A percentile compares a stretch with the other conserved stretches of the same genome.
phyloP scores from a whole-genome alignment of 2,797 vertebrate genomes.

The Phoeniculus purpureus region DNA sequence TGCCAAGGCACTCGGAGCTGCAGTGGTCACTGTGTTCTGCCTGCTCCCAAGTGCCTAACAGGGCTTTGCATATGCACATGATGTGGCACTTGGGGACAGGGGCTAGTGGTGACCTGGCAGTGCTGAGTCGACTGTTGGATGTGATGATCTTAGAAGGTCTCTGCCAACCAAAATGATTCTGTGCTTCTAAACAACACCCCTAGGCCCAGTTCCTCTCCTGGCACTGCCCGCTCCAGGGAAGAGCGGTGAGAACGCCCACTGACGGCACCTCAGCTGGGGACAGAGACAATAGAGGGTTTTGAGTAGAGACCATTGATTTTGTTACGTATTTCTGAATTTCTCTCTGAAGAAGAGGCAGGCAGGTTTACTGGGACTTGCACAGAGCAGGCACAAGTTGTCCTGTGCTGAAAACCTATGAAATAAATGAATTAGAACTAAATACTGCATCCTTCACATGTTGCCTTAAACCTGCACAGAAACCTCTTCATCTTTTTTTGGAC shows the following conservation, averaged over 20 bases:
- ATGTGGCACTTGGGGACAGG: rapidly evolving
- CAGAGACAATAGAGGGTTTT: rapidly evolving
- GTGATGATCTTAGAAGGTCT: not conserved
- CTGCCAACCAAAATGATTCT: not conserved
- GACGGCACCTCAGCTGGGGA: rapidly evolving
- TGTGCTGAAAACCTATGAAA: not conserved
- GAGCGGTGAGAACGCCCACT: not conserved
- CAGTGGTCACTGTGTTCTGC: not conserved
- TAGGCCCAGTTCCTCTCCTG: not conserved
- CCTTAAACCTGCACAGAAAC: not conserved
- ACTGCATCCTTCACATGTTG: not conserved
- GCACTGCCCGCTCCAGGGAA: not conserved
- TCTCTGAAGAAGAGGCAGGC: not conserved
- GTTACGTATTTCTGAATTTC: rapidly evolving
- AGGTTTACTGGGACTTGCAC: not conserved
- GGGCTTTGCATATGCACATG: not conserved
- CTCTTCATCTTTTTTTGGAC: not conserved
- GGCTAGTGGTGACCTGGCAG: not conserved
- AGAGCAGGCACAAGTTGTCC: not conserved
- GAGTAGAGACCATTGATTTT: rapidly evolving
- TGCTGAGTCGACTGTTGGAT: not conserved
- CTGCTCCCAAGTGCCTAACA: rapidly evolving
- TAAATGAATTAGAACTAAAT: not conserved
- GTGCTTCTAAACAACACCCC: too few relatives aligned
- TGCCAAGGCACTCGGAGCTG: rapidly evolving